A percentile compares a stretch with the other conserved stretches of the same genome.
Conservation (phyloP, 2,797 vertebrate genomes). For the Octomys mimax region DNA sequence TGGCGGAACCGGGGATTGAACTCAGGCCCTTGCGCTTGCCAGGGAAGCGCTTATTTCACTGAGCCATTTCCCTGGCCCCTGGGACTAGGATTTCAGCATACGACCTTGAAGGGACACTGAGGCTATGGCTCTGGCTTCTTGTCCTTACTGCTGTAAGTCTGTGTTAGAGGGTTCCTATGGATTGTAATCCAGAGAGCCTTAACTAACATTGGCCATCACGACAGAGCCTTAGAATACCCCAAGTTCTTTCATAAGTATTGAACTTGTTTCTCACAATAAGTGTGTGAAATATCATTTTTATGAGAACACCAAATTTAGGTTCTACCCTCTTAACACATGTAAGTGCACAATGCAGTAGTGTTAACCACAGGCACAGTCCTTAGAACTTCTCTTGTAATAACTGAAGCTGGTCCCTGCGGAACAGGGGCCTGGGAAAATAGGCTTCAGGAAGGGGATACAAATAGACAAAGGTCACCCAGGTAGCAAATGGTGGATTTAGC, state of each 20-base stretch:
- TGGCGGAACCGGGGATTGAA: no score
- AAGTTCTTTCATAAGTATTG: not conserved
- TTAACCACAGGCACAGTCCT: not conserved
- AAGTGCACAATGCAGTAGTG: not conserved
- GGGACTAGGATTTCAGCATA: not conserved
- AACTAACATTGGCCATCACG: not conserved
- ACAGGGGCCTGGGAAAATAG: not conserved
- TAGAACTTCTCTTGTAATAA: not conserved
- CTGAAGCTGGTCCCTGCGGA: not conserved
- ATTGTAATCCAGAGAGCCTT: not conserved
- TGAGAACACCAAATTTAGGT: not conserved
- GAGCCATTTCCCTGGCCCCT: no score
- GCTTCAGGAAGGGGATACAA: not conserved
- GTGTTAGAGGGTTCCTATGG: not conserved
- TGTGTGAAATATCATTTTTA: not conserved
- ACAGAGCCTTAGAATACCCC: not conserved
- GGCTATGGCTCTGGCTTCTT: not conserved
- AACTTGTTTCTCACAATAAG: not conserved
- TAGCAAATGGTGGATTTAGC: not conserved
- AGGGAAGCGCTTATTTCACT: no score
- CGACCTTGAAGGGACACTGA: not conserved
- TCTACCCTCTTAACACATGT: not conserved
- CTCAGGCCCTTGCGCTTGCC: no score
- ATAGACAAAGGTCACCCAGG: not conserved
- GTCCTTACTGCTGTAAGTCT: not conserved